Base-by-base conservation (phyloP, 2,888 invertebrate species). In the Phengaris arion region DNA sequence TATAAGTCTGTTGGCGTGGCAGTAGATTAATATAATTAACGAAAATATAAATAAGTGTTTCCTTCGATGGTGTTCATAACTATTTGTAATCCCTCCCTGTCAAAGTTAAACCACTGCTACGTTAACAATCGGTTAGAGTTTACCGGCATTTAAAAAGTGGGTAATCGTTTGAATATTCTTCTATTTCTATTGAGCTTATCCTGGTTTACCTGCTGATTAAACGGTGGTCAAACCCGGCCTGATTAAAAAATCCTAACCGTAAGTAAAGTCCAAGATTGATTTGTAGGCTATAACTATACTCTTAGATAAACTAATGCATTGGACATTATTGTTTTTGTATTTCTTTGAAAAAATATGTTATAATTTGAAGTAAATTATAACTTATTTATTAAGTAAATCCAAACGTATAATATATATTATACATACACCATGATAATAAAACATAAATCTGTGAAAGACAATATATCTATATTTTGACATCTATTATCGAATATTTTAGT, bases 181-280 rank as follows among this genome's bases (percentile, higher is more conserved):
- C 7, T 15, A 7, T 64, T 13, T 35, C 10, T 45, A 22, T 64
- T 13, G 35, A 64, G 64, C 45, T 64, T 64, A 45, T 1, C 2
- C 12, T 45, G 22, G 35, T 46, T 54, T n/a, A 8, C 45, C 13
- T 35, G 8, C 54, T 35, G 54, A 22, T 73, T 73, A 73, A 22
- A 54, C 73, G 51, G 35, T 73, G 64, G 35, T 64, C 12, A 64
- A 64, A 64, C 35, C 13, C 6, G 6, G 35, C 22, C 57, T 59
- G 3, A 59, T 64, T 51, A 48, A 59, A 48, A 51, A 15, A 10
- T 55, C 46, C 70, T 51, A 45, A 77, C 55, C 48, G 22, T 75
- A 79, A 79, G 74, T 78, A 76, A 79, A 80, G 80, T 82, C 82
- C 80, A 82, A 74, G 10, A 76, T 81, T 81, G 77, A 79, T 76